phyloP scores from a whole-genome alignment of 1,140 invertebrate species.

The Microplitis mediator region DNA sequence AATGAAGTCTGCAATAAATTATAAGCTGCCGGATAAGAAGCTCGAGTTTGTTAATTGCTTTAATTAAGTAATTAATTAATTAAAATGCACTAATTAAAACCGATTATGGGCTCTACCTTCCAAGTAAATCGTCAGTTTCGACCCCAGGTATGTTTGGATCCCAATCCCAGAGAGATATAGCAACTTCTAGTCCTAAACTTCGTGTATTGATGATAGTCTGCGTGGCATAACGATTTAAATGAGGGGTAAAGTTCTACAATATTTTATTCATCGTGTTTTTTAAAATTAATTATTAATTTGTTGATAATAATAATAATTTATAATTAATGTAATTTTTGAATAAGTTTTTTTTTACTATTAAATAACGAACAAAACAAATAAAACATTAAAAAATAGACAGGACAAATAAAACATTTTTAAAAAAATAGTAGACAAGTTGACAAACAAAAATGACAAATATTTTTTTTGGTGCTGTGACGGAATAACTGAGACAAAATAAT shows the following conservation, averaged over 20 bases:
- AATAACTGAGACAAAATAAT: no score
- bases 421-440: no score
- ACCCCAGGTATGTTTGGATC: constrained; percentile 80
- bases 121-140: constrained; percentile 82
- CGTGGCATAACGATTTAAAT: constrained; percentile 38
- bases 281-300: no score
- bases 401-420: no score
- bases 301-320: no score
- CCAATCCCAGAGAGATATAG: constrained; percentile 82
- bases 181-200: constrained; percentile 71
- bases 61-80: not conserved
- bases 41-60: not conserved
- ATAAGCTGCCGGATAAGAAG: not conserved
- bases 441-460: no score
- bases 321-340: no score
- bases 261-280: not conserved
- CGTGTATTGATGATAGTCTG: constrained; percentile 75
- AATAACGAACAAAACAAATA: no score
- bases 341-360: no score
- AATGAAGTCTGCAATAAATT: not conserved
- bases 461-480: no score
- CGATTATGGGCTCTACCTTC: constrained; percentile 68
- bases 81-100: not conserved
- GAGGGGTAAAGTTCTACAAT: constrained; percentile 2
- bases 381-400: no score